Evolutionary conservation across 2,888 invertebrate genomes (phyloP), one percentile per base, ranked within the genome.

Genomic region (Scaptomyza flava): DNA sequence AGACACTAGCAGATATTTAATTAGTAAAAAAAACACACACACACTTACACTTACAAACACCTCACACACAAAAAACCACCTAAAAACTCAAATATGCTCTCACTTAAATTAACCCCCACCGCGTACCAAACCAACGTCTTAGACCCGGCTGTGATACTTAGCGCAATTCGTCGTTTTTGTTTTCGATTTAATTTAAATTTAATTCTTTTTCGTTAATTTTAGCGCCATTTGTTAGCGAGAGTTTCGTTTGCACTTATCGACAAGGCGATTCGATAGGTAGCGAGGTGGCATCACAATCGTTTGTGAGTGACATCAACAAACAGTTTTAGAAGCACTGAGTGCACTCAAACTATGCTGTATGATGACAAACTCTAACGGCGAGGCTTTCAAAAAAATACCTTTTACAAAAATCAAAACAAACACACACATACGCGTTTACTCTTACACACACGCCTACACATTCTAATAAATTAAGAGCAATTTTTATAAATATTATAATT

Each of bases 131-230:
- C 90, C 90, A 89, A 81, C 80, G 85, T 91, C 85, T 89, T 91
- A 89, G 83, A 90, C 92, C 92, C 92, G 91, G 91, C 92, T 92
- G 92, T 92, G 92, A 92, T 92, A 92, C 89, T 90, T 90, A 89
- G 90, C 83, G 78, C 81, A 89, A 89, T 84, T 87, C 74, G 68
- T 76, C 78, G 74, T 80, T 79, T 78, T 81, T 59, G 47, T 73
- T 62, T 71, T 68, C 30, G 38, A 47, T 67, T 64, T 56, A 60
- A 59, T 77, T 64, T 50, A 17, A 59, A 51, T 61, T 68, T 51
- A 52, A 52, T 53, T 73, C 51, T 65, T 64, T 61, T 33, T 52
- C 63, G 65, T 72, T 59, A 75, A 60, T 47, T 65, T 68, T 76
- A 65, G 76, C 75, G 70, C 75, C 75, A 74, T 43, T 75, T 62